Percentiles rank a stretch among this genome's conserved stretches.
phyloP scores from a whole-genome alignment of 2,113 vertebrate genomes.

The Calidris pygmaea region DNA sequence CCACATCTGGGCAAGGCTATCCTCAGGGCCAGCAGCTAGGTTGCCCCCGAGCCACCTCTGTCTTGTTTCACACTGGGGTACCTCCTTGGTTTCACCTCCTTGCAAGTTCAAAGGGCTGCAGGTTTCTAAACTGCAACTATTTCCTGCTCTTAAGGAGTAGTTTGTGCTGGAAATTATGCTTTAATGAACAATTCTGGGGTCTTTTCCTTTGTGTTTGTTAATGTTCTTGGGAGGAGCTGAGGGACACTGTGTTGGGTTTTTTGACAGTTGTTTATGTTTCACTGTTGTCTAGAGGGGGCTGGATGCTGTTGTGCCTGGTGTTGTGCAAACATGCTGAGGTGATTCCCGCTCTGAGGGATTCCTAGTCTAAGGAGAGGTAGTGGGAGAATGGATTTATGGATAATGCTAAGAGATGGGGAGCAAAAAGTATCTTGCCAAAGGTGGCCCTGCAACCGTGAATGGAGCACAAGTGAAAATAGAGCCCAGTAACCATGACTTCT shows the following conservation, averaged over 20 bases:
- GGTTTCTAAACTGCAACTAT: background rate
- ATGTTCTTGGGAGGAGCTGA: background rate
- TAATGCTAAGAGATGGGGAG: background rate
- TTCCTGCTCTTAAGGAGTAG: background rate
- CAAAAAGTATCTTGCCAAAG: background rate
- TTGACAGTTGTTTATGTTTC: accelerated
- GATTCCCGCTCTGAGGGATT: background rate
- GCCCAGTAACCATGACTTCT: background rate
- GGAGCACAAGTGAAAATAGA: background rate
- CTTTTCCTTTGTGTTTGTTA: background rate
- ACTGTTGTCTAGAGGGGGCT: background rate
- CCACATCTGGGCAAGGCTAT: background rate
- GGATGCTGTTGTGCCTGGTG: accelerated
- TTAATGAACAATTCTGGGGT: background rate
- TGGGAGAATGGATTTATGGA: background rate
- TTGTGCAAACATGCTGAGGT: background rate
- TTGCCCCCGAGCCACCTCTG: background rate
- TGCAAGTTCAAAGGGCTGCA: background rate
- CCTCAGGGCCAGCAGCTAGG: background rate
- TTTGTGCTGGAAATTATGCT: background rate
- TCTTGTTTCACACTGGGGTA: accelerated
- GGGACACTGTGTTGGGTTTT: accelerated
- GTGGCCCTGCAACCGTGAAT: background rate
- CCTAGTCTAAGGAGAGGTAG: background rate
- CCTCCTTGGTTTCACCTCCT: background rate